Evolutionary conservation across 1,140 invertebrate genomes (phyloP), one percentile per base, ranked within the genome.

Genomic region (Pygmarrhopalites habei): DNA sequence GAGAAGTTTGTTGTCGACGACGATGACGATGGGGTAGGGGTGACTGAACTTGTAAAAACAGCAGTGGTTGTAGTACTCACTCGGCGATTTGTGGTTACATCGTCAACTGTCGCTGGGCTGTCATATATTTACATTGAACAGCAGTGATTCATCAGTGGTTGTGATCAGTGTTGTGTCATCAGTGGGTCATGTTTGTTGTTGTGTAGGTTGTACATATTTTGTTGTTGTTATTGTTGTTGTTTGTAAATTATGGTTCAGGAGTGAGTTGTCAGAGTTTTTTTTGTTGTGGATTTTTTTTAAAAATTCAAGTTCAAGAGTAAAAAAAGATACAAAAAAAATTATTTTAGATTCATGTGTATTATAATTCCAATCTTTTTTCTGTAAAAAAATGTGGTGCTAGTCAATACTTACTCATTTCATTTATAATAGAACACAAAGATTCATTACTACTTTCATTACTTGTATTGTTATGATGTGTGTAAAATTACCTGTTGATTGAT

Each of bases 61-160:
- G 44, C 44, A 10, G 44, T 47, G 17, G 44, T 19, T 5, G 44
- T 19, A 25, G 23, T 25, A 10, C 7, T n/a, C n/a, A n/a, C 23
- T 28, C 2, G 23, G n/a, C 28, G 21, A 15, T 26, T 52, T 10
- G 49, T 52, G 7, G 28, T 25, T 12, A 26, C 4, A 10, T 52
- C 49, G 19, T 52, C 49, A 52, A 52, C 19, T 7, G 49, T 12
- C 28, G 49, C 49, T 21, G 28, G 49, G 49, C 49, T 52, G 49
- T 26, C 14, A 7, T 52, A 21, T 39, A n/a, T n/a, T n/a, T n/a
- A n/a, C n/a, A n/a, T n/a, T n/a, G n/a, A n/a, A n/a, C n/a, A n/a
- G n/a, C n/a, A n/a, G n/a, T n/a, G n/a, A n/a, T n/a, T n/a, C n/a
- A n/a, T n/a, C n/a, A n/a, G n/a, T n/a, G n/a, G n/a, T n/a, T n/a